Evolutionary conservation across 2,113 vertebrate genomes (phyloP).

Genomic region (Passer domesticus): DNA sequence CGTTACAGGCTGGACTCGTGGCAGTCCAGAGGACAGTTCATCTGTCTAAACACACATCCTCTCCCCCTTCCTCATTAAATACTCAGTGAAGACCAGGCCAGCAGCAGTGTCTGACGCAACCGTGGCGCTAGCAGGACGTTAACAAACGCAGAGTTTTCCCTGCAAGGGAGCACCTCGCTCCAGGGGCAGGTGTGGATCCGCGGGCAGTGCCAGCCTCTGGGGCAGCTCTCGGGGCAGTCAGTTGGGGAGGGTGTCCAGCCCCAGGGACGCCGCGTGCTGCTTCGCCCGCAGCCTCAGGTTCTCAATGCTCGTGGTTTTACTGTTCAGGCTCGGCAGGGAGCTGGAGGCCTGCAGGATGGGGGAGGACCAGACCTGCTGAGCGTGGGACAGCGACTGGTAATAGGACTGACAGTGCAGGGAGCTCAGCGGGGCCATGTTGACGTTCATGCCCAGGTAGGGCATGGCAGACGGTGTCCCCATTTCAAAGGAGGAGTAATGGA

Average conservation of each 20-base stretch:
- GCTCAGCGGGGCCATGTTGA: conserved; percentile 91
- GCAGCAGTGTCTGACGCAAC: not conserved
- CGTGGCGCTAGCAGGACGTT: not conserved
- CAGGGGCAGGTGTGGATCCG: not conserved
- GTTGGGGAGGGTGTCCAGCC: conserved; percentile 93
- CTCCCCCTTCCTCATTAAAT: conserved; percentile 26
- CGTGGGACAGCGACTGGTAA: conserved; percentile 94
- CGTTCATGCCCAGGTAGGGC: conserved; percentile 94
- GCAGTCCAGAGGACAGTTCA: conserved; percentile 42
- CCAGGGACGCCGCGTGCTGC: conserved; percentile 94
- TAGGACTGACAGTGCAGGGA: conserved; percentile 97
- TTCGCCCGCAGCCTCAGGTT: conserved; percentile 96
- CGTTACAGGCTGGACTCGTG: not conserved
- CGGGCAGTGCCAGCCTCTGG: not conserved
- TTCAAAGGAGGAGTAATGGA: conserved; percentile 96
- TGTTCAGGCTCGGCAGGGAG: conserved; percentile 87
- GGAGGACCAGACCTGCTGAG: conserved; percentile 94
- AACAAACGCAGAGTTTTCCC: not conserved
- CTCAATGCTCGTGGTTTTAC: conserved; percentile 99
- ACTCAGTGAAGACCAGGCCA: not conserved
- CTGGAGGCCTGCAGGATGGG: conserved; percentile 88
- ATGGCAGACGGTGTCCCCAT: conserved; percentile 87
- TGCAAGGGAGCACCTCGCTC: conserved; percentile 24
- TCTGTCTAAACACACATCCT: conserved; percentile 14
- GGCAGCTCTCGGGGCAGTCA: conserved; percentile 62